These are phyloP conservation scores for Microtus oregoni DNA, from an alignment of 2,113 vertebrate species.

Conservation along the genomic window DNA sequence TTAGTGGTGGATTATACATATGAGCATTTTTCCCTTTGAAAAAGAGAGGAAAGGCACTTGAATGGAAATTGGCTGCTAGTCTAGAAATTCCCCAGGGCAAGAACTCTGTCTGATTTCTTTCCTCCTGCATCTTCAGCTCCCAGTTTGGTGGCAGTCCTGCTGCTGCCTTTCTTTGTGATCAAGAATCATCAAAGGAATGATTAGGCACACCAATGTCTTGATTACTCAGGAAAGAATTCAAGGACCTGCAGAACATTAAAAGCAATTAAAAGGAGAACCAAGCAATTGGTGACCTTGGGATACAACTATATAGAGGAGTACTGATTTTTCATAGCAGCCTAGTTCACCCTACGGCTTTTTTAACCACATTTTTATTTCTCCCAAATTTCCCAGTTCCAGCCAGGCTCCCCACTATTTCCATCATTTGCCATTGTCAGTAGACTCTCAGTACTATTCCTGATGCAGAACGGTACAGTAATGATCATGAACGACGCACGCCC, in stretches of 20 bases:
- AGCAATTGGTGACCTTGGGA: background rate
- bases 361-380: background rate
- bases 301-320: background rate
- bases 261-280: background rate
- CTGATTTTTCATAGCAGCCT: background rate
- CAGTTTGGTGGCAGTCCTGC: background rate
- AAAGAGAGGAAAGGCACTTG: background rate
- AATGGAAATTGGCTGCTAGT: background rate
- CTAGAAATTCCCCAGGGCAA: background rate
- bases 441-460: background rate
- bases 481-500: background rate
- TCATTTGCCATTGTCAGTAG: background rate
- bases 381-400: background rate
- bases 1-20: background rate
- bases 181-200: background rate
- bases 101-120: background rate
- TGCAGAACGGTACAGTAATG: background rate
- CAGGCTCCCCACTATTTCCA: background rate
- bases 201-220: background rate
- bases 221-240: slow-evolving; percentile 13
- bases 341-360: background rate
- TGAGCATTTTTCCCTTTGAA: slow-evolving; percentile 12
- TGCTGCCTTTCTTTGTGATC: background rate
- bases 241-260: background rate
- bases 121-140: background rate